Evolutionary conservation across 2,888 invertebrate genomes (phyloP), one percentile per base, ranked within the genome.

Genomic region (Resseliella maxima): DNA sequence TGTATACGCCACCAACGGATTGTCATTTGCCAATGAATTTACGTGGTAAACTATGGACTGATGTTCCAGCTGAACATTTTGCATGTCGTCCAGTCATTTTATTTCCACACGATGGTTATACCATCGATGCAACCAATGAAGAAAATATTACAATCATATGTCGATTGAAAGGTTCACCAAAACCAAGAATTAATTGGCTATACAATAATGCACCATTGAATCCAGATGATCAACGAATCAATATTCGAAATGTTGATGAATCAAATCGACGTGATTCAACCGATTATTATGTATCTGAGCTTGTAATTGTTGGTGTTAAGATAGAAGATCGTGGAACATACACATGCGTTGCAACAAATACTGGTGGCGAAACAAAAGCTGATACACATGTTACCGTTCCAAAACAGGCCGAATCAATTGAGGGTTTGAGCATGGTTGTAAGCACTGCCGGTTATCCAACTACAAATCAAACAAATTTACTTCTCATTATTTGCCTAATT

Each of bases 61-160:
- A 95, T 72, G 90, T 94, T 50, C 92, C 92, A 88, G 92, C 94
- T 27, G 94, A 94, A 86, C 94, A 96, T 88, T 97, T 97, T 89
- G 97, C 97, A 21, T 97, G 97, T 90, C 92, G 93, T 86, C 97
- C 97, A 0, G 93, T 93, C 88, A 96, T 97, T 87, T 90, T 94
- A 2, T 94, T 94, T 88, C 94, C 95, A 6, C 91, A 93, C 0
- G 91, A 91, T 92, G 88, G 90, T 85, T 90, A 90, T 0, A 93
- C 93, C 8, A 89, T 95, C 0, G 93, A 94, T 87, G 93, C 94
- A 0, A 92, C 92, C 18, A 94, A 94, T 72, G 92, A 93, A n/a
- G n/a, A n/a, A 41, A 94, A 95, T 88, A 93, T 95, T 12, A 96
- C 95, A 0, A 90, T 97, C 24, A 93, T 93, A 21, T 97, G 97